These are phyloP conservation scores for Euborellia annulipes DNA, from an alignment of 1,140 invertebrate genomes.

Conservation along the genomic window DNA sequence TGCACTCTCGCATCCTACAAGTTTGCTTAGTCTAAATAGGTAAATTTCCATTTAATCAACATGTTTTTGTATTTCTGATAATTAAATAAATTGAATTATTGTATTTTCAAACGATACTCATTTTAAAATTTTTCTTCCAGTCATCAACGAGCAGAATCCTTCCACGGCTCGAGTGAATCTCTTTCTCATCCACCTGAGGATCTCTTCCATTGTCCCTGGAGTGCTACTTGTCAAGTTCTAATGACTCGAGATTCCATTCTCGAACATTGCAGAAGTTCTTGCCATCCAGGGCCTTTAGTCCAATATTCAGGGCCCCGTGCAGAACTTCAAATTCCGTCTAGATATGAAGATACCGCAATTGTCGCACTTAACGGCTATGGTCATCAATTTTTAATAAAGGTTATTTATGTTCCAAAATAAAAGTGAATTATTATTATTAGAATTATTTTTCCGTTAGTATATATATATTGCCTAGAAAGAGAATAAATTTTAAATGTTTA, in stretches of 20 bases:
- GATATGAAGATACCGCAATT: slow-evolving; percentile 1
- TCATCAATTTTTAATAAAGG: slow-evolving; percentile 6
- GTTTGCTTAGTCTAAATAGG: slow-evolving; percentile 13
- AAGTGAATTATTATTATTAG: too few relatives aligned
- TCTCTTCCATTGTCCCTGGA: background rate
- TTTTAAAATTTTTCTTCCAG: too few relatives aligned
- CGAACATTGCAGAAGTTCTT: background rate
- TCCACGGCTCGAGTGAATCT: slow-evolving; percentile 21
- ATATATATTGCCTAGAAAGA: too few relatives aligned
- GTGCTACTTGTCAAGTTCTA: background rate
- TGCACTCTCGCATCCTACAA: slow-evolving; percentile 16
- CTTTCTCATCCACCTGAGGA: slow-evolving; percentile 5
- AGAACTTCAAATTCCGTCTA: slow-evolving; percentile 1
- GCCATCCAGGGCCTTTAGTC: slow-evolving; percentile 20
- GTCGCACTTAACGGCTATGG: background rate
- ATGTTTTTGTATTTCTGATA: too few relatives aligned
- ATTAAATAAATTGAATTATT: too few relatives aligned
- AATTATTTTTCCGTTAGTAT: too few relatives aligned
- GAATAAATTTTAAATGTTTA: too few relatives aligned
- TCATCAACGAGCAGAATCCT: slow-evolving; percentile 14
- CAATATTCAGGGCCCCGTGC: slow-evolving; percentile 18
- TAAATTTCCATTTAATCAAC: too few relatives aligned
- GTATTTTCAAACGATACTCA: too few relatives aligned
- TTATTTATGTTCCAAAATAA: slow-evolving; percentile 1
- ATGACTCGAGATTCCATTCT: background rate